phyloP scores from a whole-genome alignment of 2,113 vertebrate genomes.

The Tretioscincus oriximinensis region DNA sequence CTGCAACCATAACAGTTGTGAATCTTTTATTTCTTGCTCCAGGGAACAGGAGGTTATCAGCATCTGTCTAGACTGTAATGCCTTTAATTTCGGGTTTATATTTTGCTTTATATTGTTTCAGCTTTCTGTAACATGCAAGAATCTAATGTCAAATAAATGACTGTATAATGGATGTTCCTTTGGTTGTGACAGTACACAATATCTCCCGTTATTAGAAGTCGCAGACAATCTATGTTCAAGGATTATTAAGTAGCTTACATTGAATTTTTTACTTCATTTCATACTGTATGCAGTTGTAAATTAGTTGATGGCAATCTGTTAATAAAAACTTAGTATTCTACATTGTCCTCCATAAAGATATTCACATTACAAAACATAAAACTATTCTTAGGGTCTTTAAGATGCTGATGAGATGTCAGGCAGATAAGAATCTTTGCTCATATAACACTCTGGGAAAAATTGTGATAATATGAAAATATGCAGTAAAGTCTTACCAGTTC shows the following conservation, averaged over 20 bases:
- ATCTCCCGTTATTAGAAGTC: slow-evolving; percentile 50
- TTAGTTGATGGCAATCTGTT: slow-evolving; percentile 56
- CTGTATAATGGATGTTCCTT: slow-evolving; percentile 33
- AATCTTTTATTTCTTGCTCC: slow-evolving; percentile 25
- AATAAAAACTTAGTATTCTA: slow-evolving; percentile 57
- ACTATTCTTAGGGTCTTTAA: slow-evolving; percentile 30
- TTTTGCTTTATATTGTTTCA: slow-evolving; percentile 56
- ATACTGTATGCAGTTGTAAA: slow-evolving; percentile 46
- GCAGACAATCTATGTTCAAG: slow-evolving; percentile 16
- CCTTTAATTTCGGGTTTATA: slow-evolving; percentile 25
- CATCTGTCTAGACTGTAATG: slow-evolving; percentile 42
- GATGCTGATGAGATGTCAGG: slow-evolving; percentile 30
- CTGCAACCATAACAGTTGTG: slow-evolving; percentile 13
- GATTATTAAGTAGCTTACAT: slow-evolving; percentile 54
- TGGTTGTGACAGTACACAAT: slow-evolving; percentile 41
- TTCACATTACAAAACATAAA: slow-evolving; percentile 23
- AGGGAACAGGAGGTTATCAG: slow-evolving; percentile 45
- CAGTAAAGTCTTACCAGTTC: slow-evolving; percentile 5
- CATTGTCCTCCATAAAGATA: slow-evolving; percentile 33
- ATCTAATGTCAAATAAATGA: slow-evolving; percentile 53
- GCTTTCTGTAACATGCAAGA: slow-evolving; percentile 50
- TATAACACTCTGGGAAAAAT: slow-evolving; percentile 16
- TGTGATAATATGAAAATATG: slow-evolving; percentile 5
- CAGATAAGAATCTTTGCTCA: slow-evolving; percentile 35
- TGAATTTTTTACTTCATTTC: slow-evolving; percentile 46